Evolutionary conservation across 2,113 vertebrate species (phyloP), one percentile per base, ranked within the genome.

Genomic region (Microtus pennsylvanicus): DNA sequence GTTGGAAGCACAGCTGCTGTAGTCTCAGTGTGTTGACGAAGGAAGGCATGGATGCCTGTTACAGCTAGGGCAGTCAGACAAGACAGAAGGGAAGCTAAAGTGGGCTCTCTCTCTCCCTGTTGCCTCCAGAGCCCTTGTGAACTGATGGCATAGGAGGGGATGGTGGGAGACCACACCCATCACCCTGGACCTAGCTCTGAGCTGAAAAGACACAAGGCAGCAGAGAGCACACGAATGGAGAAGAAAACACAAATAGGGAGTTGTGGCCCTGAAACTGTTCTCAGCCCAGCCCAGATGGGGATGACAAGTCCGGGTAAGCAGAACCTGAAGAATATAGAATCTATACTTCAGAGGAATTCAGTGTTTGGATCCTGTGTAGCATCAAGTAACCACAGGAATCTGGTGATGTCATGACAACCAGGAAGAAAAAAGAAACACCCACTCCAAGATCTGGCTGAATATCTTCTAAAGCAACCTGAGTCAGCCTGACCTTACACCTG

Each of bases 401-500:
- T 78, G 11, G 42, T 65, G 50, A 47, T 83, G 61, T 63, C 78
- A 75, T 95, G 82, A 96, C 87, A 89, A 87, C 33, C 86, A 22
- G 61, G 65, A 63, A 87, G 33, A 12, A 87, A 93, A 87, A 74
- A 47, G 55, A 91, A 87, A 90, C 24, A 78, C 83, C 58, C 6
- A 76, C 42, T 91, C 61, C 2, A 13, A 89, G 80, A 80, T 80
- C 93, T 87, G 67, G 52, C 69, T 90, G 65, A 87, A 42, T 21
- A 61, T 22, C 78, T 91, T 80, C 89, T 74, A 30, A 92, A 94
- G 65, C 19, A 0, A 52, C 70, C 85, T 0, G 45, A 58, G 90
- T 93, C 93, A 94, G 38, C 65, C 88, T 92, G 94, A 95, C 93
- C 88, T 89, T 35, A 61, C 38, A 94, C 16, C 74, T 38, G 93